These are phyloP conservation scores for Hesperia comma DNA, from an alignment of 2,888 invertebrate species.

Conservation along the genomic window DNA sequence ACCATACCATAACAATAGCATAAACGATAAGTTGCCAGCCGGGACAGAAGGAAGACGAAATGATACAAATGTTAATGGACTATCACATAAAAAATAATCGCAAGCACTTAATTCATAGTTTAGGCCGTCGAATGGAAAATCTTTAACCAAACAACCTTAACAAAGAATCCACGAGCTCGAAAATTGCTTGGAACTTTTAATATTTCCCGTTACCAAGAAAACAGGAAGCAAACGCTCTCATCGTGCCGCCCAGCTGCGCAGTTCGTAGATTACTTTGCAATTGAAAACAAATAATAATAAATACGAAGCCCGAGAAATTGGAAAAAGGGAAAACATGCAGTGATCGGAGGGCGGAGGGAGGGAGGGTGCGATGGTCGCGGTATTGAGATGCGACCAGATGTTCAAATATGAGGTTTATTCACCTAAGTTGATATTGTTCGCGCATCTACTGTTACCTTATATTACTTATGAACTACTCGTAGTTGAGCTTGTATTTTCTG, in stretches of 20 bases:
- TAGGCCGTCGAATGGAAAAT: neutral
- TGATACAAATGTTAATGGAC: neutral
- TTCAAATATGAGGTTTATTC: slow-evolving; percentile 66
- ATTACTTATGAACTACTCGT: too few species aligned
- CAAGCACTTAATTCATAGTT: neutral
- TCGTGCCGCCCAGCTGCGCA: slow-evolving; percentile 71
- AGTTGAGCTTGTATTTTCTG: neutral
- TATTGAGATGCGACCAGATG: slow-evolving; percentile 70
- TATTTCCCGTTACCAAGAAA: slow-evolving; percentile 41
- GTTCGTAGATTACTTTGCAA: slow-evolving; percentile 79
- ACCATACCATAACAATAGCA: too few species aligned
- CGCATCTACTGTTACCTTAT: neutral
- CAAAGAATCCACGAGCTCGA: slow-evolving; percentile 15
- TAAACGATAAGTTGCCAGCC: too few species aligned
- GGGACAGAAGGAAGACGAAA: too few species aligned
- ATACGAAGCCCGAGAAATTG: slow-evolving; percentile 74
- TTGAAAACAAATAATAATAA: slow-evolving; percentile 83
- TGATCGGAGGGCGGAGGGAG: slow-evolving; percentile 49
- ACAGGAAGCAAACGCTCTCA: slow-evolving; percentile 48
- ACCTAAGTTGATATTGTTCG: slow-evolving; percentile 12
- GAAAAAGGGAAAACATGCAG: slow-evolving; percentile 65
- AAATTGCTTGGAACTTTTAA: slow-evolving; percentile 41
- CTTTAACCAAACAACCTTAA: slow-evolving; percentile 6
- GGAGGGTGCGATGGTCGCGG: slow-evolving; percentile 54
- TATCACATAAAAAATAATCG: neutral